Base-by-base conservation (phyloP, 2,113 vertebrate species). In the Pelecanus crispus region DNA sequence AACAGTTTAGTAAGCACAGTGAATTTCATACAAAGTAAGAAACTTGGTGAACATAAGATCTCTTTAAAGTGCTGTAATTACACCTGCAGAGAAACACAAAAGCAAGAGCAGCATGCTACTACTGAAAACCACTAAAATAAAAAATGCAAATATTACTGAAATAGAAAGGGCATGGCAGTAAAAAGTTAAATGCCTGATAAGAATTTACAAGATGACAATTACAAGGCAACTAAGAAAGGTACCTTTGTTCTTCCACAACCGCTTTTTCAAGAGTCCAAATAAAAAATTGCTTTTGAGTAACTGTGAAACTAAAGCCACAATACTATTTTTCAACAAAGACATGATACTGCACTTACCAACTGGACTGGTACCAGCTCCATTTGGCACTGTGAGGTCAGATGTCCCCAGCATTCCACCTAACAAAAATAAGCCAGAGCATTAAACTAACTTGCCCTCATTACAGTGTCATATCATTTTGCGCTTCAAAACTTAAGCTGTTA, bases 391-490 rank as follows among this genome's bases (percentile, higher is more conserved):
- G 96, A 99, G 98, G 96, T 99, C 99, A 95, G 98, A 89, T 61
- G 98, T 98, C 97, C 98, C 98, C 97, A 99, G 95, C 98, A 99
- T 99, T 95, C 98, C 98, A 98, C 98, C 99, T 99, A 97, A 97
- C 62, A 92, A 98, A 21, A 78, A 56, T 2, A 83, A 83, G 80
- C 7, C 77, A 73, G 49, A 59, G 85, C 52, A 85, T 44, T 95
- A 89, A 85, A 62, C 44, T 9, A 42, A 32, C 10, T 31, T 15
- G 42, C 15, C 65, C 10, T 66, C n/a, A 4, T 44, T 24, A 52
- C 4, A 26, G 32, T 2, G 20, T 4, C 0, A 0, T 16, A 62
- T 2, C 2, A 29, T 34, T 59, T 29, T 29, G 17, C 34, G 63
- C 3, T 3, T 62, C 36, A 70, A 28, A 66, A 56, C 8, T 31